These are phyloP conservation scores for Ptychoptera contaminata DNA, from an alignment of 2,888 invertebrate genomes.

Conservation along the genomic window DNA sequence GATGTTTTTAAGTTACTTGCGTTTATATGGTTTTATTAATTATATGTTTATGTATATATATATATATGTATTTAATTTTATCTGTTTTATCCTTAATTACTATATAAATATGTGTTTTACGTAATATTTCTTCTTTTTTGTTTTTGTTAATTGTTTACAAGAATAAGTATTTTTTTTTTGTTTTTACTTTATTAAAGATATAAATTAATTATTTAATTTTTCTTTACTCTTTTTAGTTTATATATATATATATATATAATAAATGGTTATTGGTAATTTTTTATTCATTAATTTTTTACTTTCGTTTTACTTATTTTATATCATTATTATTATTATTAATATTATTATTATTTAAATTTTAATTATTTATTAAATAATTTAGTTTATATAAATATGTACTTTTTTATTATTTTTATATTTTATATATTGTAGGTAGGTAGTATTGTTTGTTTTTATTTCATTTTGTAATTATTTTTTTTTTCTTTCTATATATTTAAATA, in stretches of 20 bases:
- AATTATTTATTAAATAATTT: slow-evolving; percentile 11
- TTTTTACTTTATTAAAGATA: slow-evolving; percentile 7
- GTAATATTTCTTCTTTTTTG: background rate
- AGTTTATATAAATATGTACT: slow-evolving; percentile 11
- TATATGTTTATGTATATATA: too few relatives aligned
- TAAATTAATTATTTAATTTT: slow-evolving; percentile 4
- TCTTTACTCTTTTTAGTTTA: slow-evolving; percentile 3
- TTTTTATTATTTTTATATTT: slow-evolving; percentile 18
- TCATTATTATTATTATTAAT: background rate
- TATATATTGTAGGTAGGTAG: slow-evolving; percentile 30
- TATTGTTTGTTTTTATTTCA: slow-evolving; percentile 17
- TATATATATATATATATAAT: slow-evolving; percentile 3
- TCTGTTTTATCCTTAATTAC: too few relatives aligned
- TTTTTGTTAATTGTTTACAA: slow-evolving; percentile 5
- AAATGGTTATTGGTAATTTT: background rate
- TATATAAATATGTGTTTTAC: too few relatives aligned
- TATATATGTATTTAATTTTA: too few relatives aligned
- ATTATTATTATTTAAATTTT: slow-evolving; percentile 5
- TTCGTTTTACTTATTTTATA: slow-evolving; percentile 6
- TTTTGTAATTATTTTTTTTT: slow-evolving; percentile 7
- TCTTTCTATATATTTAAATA: slow-evolving; percentile 1
- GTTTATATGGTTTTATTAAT: too few relatives aligned
- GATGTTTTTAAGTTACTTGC: too few relatives aligned
- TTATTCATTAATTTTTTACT: slow-evolving; percentile 1
- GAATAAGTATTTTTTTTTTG: slow-evolving; percentile 9